These are phyloP conservation scores for Sycon ciliatum DNA, from an alignment of 37 sponge, comb jelly and placozoan species.

Conservation along the genomic window DNA sequence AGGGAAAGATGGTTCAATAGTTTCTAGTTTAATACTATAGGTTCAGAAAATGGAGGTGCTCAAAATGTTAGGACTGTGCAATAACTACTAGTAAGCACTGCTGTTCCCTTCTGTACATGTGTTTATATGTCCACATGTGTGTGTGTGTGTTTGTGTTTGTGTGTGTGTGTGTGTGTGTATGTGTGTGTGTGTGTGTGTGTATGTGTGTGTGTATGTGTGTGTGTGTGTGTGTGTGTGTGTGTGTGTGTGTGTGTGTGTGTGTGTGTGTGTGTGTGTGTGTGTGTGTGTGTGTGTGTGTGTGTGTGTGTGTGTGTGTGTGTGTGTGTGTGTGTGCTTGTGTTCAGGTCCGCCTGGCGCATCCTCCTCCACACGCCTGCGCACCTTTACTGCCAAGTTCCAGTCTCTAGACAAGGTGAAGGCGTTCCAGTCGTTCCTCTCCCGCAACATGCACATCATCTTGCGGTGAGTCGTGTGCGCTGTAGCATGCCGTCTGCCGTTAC, in stretches of 20 bases:
- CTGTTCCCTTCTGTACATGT: not conserved
- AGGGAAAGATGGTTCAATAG: too few species aligned
- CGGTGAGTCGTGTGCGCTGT: too few species aligned
- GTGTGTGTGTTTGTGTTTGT: conserved; percentile 1
- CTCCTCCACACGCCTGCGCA: too few species aligned
- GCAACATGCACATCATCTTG: conserved; percentile 77
- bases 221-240: not conserved
- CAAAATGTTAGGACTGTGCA: too few species aligned
- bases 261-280: conserved; percentile 5
- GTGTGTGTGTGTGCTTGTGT: not conserved
- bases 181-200: not conserved
- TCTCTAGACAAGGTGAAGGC: conserved; percentile 38
- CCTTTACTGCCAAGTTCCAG: conserved; percentile 39
- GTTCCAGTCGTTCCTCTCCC: conserved; percentile 68
- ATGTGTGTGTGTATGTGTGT: not conserved
- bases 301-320: not conserved
- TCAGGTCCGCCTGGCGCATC: too few species aligned
- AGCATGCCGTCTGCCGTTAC: too few species aligned
- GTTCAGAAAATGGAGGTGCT: too few species aligned
- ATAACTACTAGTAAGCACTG: too few species aligned
- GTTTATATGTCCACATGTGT: not conserved
- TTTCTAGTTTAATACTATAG: too few species aligned
- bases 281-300: conserved; percentile 5
- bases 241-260: conserved; percentile 5
- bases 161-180: not conserved